Base-by-base conservation (phyloP, 2,113 vertebrate species). In the Calypte anna region DNA sequence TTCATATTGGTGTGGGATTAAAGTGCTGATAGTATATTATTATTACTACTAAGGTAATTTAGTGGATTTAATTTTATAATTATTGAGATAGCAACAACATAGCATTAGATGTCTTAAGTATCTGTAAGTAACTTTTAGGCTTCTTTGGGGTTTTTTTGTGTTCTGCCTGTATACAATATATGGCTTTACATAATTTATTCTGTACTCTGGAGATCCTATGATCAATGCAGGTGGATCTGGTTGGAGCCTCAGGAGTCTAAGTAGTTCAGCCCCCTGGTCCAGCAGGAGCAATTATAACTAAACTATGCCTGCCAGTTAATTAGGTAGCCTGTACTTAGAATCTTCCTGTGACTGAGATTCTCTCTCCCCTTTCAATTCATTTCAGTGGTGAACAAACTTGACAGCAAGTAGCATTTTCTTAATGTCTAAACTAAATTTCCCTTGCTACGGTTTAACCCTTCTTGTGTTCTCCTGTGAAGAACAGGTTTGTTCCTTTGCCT, bases 381-480 rank as follows among this genome's bases (percentile, higher is more conserved):
- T 89, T 87, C 74, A 17, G 33, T n/a, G 61, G 69, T 89, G 81
- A 89, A 23, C 43, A 53, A 25, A 74, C 61, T 30, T 20, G 64
- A 84, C 69, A 89, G 53, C 43, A 3, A 72, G 31, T 67, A 89
- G 59, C 33, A 64, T 75, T 89, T 91, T 25, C 25, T 66, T 74
- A 38, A 75, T 14, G 11, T 55, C 77, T 72, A 44, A 91, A 48
- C 25, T 51, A 58, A 70, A 82, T 68, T 75, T 79, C 69, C n/a
- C 48, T 55, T 46, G 74, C 66, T 72, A 53, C 57, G 44, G 31
- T 76, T 96, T 95, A 96, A 91, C 93, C 54, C 91, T 78, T 91
- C 23, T 59, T 82, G 23, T 87, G 36, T 81, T 40, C 3, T 20
- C 11, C 28, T 23, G 17, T 50, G 44, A 43, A 55, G 28, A 86